Conservation (phyloP, 1,140 invertebrate genomes). For the Diabrotica undecimpunctata region DNA sequence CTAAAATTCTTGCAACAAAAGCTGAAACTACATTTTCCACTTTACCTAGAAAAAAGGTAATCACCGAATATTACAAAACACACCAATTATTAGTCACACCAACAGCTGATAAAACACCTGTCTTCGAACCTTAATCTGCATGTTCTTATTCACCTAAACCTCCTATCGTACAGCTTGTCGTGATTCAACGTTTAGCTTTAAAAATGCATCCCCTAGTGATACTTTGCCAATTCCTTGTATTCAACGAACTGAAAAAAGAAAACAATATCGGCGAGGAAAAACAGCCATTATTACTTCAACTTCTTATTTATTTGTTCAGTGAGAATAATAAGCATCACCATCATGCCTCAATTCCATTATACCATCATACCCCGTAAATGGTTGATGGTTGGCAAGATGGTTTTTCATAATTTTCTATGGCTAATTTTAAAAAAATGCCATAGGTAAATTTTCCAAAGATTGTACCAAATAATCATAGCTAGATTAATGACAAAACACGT, state of each 20-base stretch:
- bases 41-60: slow-evolving; percentile 4
- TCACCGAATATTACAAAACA: background rate
- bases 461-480: no score
- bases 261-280: slow-evolving; percentile 4
- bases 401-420: no score
- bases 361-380: no score
- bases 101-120: background rate
- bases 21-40: background rate
- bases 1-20: background rate
- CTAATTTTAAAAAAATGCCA: no score
- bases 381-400: no score
- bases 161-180: background rate
- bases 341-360: no score
- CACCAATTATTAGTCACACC: slow-evolving; percentile 1
- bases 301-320: no score
- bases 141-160: background rate
- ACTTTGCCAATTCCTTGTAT: slow-evolving; percentile 2
- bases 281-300: no score
- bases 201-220: slow-evolving; percentile 6
- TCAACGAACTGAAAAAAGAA: slow-evolving; percentile 8
- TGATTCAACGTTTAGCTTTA: background rate
- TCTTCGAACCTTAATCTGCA: background rate
- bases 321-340: no score
- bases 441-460: no score
- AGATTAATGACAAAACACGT: no score